A percentile compares a stretch with the other conserved stretches of the same genome.
Conservation (phyloP, 2,797 vertebrate genomes). For the Karalla daura region DNA sequence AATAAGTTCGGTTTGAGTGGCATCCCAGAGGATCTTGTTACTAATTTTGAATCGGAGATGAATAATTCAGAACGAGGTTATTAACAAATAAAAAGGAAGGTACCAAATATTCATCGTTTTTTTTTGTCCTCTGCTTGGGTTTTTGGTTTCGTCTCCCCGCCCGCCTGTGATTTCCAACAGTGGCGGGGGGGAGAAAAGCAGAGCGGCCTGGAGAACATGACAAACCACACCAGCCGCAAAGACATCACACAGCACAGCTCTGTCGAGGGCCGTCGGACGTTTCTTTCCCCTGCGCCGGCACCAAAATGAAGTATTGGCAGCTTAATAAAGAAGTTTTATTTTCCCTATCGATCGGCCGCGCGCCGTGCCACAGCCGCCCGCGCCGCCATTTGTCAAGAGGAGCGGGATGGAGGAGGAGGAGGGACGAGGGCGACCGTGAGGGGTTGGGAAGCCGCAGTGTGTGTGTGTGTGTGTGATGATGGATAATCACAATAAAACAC, state of each 20-base stretch:
- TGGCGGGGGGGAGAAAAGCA: slow-evolving; percentile 12
- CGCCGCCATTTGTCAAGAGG: slow-evolving; percentile 41
- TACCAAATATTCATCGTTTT: slow-evolving; percentile 3
- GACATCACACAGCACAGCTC: slow-evolving; percentile 39
- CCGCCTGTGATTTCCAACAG: slow-evolving; percentile 23
- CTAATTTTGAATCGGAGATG: background rate
- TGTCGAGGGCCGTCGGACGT: slow-evolving; percentile 38
- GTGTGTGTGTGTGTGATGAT: slow-evolving; percentile 15
- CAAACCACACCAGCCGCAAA: slow-evolving; percentile 47
- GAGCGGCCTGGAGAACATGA: slow-evolving; percentile 28
- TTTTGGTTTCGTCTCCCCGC: slow-evolving; percentile 8
- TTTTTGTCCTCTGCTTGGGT: background rate
- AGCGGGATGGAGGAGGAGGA: background rate
- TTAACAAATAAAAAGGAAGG: slow-evolving; percentile 17
- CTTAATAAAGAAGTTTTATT: slow-evolving; percentile 79
- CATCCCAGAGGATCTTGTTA: background rate
- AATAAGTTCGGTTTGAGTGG: background rate
- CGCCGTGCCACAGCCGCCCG: slow-evolving; percentile 19
- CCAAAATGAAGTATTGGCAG: slow-evolving; percentile 77
- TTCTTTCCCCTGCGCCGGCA: slow-evolving; percentile 30
- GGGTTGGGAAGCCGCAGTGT: background rate
- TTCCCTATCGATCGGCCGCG: slow-evolving; percentile 63
- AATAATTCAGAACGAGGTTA: background rate
- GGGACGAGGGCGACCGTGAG: background rate
- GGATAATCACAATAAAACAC: slow-evolving; percentile 36